A percentile compares a stretch with the other conserved stretches of the same genome.
Evolutionary conservation across 2,797 vertebrate genomes (phyloP).

Genomic region (Mus caroli): DNA sequence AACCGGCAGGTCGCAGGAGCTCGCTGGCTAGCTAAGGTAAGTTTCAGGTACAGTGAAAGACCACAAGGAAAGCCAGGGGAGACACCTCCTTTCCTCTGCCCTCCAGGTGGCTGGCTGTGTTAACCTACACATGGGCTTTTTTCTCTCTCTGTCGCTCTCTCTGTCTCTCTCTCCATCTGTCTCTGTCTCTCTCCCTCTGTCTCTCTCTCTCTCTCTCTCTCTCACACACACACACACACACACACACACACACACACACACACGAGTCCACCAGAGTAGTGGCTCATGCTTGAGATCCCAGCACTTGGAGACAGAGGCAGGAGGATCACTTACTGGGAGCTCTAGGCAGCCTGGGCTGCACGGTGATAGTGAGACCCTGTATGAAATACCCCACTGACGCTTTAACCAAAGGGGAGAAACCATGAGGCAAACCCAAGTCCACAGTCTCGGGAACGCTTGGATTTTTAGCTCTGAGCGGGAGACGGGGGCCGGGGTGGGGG

Average conservation of each 20-base stretch:
- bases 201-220: no score
- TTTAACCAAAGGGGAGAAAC: neutral
- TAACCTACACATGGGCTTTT: neutral
- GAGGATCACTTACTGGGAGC: no score
- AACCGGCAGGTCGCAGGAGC: neutral
- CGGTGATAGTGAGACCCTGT: neutral
- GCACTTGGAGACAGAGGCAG: neutral
- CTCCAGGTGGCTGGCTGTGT: neutral
- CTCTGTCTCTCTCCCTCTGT: no score
- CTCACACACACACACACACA: no score
- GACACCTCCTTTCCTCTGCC: neutral
- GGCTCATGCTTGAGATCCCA: neutral
- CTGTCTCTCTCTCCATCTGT: no score
- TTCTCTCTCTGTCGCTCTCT: no score
- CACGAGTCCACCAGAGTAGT: neutral
- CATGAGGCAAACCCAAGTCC: neutral
- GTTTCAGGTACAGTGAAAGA: neutral
- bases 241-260: neutral
- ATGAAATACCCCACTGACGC: neutral
- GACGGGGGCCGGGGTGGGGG: no score
- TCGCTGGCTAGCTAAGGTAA: neutral
- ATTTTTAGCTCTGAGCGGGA: no score
- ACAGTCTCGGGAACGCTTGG: neutral
- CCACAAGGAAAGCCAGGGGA: neutral
- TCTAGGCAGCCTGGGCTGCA: neutral